These are phyloP conservation scores for Bos indicus DNA, from an alignment of 2,113 vertebrate genomes.

Conservation along the genomic window DNA sequence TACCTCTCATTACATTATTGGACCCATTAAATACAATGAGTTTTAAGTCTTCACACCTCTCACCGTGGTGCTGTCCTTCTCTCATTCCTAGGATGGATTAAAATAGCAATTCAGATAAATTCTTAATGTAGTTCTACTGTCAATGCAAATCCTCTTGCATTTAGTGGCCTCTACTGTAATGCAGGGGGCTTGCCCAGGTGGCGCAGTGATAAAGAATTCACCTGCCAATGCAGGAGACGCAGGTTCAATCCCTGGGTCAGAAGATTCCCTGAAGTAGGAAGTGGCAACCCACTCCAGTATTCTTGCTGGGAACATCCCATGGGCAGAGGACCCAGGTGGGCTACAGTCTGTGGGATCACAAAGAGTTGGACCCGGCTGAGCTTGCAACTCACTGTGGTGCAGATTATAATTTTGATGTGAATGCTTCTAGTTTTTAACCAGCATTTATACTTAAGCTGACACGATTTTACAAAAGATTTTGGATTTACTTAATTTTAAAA, in stretches of 20 bases:
- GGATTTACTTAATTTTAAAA: neutral
- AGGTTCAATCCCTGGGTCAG: neutral
- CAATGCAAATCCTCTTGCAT: neutral
- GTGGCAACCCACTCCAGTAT: neutral
- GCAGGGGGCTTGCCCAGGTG: neutral
- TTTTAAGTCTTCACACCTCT: neutral
- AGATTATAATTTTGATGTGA: constrained; percentile 25
- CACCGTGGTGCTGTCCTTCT: neutral
- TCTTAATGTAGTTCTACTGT: neutral
- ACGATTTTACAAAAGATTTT: neutral
- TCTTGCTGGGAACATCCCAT: neutral
- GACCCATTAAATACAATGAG: neutral
- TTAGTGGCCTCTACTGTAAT: neutral
- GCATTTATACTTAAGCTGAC: neutral
- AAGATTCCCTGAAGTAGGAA: neutral
- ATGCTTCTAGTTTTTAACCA: neutral
- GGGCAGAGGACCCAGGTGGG: neutral
- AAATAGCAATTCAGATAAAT: neutral
- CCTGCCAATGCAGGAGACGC: neutral
- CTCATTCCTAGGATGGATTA: neutral
- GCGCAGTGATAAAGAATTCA: neutral
- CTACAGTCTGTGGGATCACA: neutral
- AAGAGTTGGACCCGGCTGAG: neutral
- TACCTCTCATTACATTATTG: neutral
- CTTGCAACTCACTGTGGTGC: neutral